phyloP scores from a whole-genome alignment of 2,797 vertebrate species.

The Sciurus carolinensis region DNA sequence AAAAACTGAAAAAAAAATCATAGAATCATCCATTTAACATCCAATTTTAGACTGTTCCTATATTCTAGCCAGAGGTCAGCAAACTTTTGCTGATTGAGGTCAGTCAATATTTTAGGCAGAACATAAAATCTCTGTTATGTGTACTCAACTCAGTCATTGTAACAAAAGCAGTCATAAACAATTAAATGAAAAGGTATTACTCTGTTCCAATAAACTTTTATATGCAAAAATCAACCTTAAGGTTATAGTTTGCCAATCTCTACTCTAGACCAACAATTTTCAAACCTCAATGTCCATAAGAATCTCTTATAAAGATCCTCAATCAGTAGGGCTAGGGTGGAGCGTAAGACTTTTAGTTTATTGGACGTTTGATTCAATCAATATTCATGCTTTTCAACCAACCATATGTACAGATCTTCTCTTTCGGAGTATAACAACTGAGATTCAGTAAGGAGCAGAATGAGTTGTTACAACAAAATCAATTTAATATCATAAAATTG shows the following conservation, averaged over 20 bases:
- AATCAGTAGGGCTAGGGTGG: background rate
- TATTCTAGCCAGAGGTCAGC: background rate
- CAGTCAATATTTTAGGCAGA: background rate
- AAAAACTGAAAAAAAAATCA: background rate
- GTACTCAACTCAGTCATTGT: background rate
- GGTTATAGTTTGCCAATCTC: background rate
- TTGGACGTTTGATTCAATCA: background rate
- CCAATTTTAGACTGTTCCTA: background rate
- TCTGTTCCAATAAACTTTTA: background rate
- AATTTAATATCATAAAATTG: background rate
- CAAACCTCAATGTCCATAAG: background rate
- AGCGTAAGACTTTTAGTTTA: background rate
- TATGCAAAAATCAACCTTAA: background rate
- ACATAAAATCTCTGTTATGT: background rate
- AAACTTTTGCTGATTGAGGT: background rate
- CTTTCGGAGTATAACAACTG: background rate
- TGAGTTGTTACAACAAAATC: background rate
- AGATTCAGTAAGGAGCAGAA: background rate
- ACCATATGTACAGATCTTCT: background rate
- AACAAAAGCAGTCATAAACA: background rate
- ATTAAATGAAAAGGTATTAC: background rate
- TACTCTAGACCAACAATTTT: background rate
- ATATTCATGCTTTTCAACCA: background rate
- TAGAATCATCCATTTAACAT: slow-evolving; percentile 12
- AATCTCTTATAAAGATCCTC: background rate